Evolutionary conservation across 2,113 vertebrate species (phyloP), one percentile per base, ranked within the genome.

Genomic region (Gambusia affinis): DNA sequence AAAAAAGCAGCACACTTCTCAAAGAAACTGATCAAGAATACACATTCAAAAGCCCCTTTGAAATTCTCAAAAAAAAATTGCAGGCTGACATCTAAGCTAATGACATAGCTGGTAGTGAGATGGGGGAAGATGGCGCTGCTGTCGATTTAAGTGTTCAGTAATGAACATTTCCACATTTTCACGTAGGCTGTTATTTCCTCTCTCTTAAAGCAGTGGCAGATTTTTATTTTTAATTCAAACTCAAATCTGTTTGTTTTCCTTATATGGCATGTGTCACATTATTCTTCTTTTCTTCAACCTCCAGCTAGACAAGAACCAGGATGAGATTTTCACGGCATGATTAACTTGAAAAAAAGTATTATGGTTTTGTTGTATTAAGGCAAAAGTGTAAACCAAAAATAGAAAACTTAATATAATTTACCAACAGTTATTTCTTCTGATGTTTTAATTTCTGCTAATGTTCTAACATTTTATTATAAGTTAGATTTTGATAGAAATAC

Each of bases 111-210:
- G 82, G 73, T 79, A 78, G 64, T 14, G 22, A 70, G 42, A 77
- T 3, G 12, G 47, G 39, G 42, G 35, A 62, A 7, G 62, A 47
- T 85, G 78, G 33, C 60, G 6, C 65, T 60, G 65, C 57, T 73
- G 75, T 67, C 54, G 42, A 60, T 62, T 65, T 60, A 27, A 72
- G 72, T 11, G 44, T 79, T 80, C 78, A 81, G 71, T 76, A 82
- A 85, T 86, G 64, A 85, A n/a, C 75, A 73, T 69, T 57, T 62
- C 61, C 65, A 76, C 72, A 66, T 75, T 62, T 74, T 15, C 57
- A 47, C 60, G 64, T 78, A 60, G 37, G 44, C 44, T 67, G 64
- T 64, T 60, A 47, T 51, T 78, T 76, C 73, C 64, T 66, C 67
- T 78, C 37, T 14, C 57, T 67, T 27, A n/a, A 57, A 24, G 51